Conservation (phyloP, 1,140 invertebrate genomes). For the Diuraphis noxia region DNA sequence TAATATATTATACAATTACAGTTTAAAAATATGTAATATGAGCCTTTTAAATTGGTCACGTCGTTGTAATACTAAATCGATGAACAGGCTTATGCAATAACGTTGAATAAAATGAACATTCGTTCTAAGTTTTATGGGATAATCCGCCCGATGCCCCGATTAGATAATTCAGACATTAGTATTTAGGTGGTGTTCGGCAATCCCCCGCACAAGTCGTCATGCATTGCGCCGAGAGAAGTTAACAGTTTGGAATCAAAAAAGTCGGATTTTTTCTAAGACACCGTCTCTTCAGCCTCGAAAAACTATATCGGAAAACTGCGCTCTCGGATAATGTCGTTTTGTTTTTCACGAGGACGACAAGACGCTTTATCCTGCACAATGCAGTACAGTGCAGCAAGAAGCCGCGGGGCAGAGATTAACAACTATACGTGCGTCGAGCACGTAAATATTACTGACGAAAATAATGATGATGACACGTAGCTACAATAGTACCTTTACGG, state of each 20-base stretch:
- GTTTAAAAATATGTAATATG: background rate
- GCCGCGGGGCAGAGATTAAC: background rate
- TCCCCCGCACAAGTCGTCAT: too few relatives aligned
- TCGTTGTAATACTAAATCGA: background rate
- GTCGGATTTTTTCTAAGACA: background rate
- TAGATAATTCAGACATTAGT: too few relatives aligned
- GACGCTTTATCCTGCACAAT: too few relatives aligned
- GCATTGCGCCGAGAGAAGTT: too few relatives aligned
- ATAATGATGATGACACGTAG: background rate
- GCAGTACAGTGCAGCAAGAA: background rate
- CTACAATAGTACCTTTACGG: background rate
- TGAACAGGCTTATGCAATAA: background rate
- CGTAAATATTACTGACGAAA: background rate
- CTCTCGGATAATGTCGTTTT: background rate
- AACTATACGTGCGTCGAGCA: background rate
- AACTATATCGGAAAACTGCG: background rate
- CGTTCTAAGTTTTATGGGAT: background rate
- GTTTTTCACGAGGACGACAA: too few relatives aligned
- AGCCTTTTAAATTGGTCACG: background rate
- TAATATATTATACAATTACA: background rate
- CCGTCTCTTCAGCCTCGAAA: background rate
- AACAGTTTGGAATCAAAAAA: background rate
- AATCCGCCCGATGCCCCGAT: background rate
- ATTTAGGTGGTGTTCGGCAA: background rate
- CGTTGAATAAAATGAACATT: background rate